Evolutionary conservation across 2,888 invertebrate genomes (phyloP).

Genomic region (Crepidodera aurea): DNA sequence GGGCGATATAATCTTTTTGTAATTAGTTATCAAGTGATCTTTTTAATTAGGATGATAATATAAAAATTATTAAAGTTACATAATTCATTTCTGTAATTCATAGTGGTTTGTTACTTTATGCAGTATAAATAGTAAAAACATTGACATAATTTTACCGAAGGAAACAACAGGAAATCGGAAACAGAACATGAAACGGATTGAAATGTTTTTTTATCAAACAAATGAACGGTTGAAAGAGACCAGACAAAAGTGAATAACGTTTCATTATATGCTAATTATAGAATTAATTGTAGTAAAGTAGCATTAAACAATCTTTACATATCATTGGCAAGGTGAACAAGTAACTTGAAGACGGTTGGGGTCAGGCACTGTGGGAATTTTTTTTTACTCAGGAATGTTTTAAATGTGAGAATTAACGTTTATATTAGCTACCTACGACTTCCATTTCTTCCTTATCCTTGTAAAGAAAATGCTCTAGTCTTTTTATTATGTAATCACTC

Average conservation of each 20-base stretch:
- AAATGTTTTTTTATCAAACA: constrained; percentile 1
- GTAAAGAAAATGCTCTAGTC: neutral
- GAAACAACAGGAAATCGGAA: constrained; percentile 14
- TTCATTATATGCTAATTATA: constrained; percentile 21
- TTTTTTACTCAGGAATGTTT: constrained; percentile 14
- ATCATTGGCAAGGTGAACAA: constrained; percentile 18
- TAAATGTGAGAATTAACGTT: constrained; percentile 13
- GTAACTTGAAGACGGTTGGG: constrained; percentile 11
- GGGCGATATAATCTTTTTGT: too few species aligned
- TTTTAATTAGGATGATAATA: too few species aligned
- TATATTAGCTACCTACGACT: neutral
- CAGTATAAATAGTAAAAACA: neutral
- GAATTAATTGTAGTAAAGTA: constrained; percentile 10
- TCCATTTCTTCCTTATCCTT: neutral
- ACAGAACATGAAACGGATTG: constrained; percentile 1
- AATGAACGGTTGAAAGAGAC: neutral
- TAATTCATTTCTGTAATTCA: too few species aligned
- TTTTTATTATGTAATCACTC: too few species aligned
- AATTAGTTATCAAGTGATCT: too few species aligned
- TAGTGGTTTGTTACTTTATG: too few species aligned
- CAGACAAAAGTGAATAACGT: constrained; percentile 11
- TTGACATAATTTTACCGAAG: neutral
- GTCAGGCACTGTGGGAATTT: constrained; percentile 19
- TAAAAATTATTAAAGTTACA: too few species aligned
- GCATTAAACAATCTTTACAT: constrained; percentile 10